These are phyloP conservation scores for Galerucella calmariensis DNA, from an alignment of 2,888 invertebrate genomes.

Conservation along the genomic window DNA sequence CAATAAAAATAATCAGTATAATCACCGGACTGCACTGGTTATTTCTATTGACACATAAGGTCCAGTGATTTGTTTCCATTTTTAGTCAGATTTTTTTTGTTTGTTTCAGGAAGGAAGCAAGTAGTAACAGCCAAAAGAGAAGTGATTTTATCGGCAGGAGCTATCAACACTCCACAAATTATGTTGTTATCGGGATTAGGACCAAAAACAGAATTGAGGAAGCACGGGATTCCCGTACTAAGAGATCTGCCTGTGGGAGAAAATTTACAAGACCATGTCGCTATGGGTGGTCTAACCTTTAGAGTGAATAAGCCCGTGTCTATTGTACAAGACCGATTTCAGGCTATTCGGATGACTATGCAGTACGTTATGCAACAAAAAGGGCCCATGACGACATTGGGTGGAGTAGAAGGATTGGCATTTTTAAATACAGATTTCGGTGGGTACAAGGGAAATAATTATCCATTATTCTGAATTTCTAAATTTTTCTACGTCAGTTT, in stretches of 20 bases:
- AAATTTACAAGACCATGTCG: constrained; percentile 90
- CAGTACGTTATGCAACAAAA: constrained; percentile 81
- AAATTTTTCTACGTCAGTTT: too few species aligned
- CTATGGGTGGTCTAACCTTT: constrained; percentile 85
- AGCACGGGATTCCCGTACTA: constrained; percentile 78
- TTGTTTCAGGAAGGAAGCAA: constrained; percentile 68
- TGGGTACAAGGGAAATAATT: constrained; percentile 13
- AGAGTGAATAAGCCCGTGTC: constrained; percentile 83
- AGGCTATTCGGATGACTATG: constrained; percentile 75
- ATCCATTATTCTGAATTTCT: too few species aligned
- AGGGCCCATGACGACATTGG: constrained; percentile 88
- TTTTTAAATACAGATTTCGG: constrained; percentile 84
- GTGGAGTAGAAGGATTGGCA: constrained; percentile 88
- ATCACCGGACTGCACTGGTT: too few species aligned
- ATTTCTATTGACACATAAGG: too few species aligned
- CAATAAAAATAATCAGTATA: too few species aligned
- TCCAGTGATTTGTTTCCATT: background rate
- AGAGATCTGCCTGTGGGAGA: constrained; percentile 83
- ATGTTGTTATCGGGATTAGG: constrained; percentile 86
- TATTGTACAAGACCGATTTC: constrained; percentile 75
- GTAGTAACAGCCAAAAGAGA: constrained; percentile 81
- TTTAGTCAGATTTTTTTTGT: background rate
- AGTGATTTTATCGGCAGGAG: constrained; percentile 88
- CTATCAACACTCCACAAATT: constrained; percentile 92
- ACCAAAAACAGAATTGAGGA: constrained; percentile 73